phyloP scores from a whole-genome alignment of 2,797 vertebrate genomes.

The Tamandua tetradactyla region DNA sequence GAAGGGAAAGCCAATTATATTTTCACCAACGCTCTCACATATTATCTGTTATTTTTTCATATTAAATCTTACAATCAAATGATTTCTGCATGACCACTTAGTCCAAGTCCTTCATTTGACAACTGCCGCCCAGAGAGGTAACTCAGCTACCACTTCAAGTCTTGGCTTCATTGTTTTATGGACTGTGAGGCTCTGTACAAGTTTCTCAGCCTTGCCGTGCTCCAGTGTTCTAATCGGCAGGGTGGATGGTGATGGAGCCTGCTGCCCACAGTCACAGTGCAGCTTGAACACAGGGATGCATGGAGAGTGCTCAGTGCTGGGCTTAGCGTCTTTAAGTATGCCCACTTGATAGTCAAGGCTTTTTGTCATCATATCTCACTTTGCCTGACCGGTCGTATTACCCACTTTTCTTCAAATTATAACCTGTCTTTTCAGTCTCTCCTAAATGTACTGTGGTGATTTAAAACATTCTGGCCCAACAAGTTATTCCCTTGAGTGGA shows the following conservation, averaged over 20 bases:
- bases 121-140: not conserved
- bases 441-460: not conserved
- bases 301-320: not conserved
- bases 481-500: slow-evolving; percentile 18
- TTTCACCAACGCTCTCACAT: not conserved
- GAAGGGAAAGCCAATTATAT: not conserved
- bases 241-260: not conserved
- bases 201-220: not conserved
- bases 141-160: not conserved
- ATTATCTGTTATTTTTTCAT: not conserved
- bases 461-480: slow-evolving; percentile 6
- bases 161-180: not conserved
- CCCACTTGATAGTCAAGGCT: not conserved
- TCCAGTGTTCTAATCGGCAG: not conserved
- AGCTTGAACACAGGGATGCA: not conserved
- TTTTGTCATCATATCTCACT: not conserved
- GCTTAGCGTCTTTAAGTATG: not conserved
- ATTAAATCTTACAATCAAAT: not conserved
- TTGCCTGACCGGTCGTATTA: not conserved
- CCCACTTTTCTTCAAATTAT: not conserved
- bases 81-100: not conserved
- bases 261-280: not conserved
- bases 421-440: not conserved
- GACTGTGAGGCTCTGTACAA: too few relatives aligned
- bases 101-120: not conserved